Evolutionary conservation across 2,797 vertebrate genomes (phyloP).

Genomic region (Necrosyrtes monachus): DNA sequence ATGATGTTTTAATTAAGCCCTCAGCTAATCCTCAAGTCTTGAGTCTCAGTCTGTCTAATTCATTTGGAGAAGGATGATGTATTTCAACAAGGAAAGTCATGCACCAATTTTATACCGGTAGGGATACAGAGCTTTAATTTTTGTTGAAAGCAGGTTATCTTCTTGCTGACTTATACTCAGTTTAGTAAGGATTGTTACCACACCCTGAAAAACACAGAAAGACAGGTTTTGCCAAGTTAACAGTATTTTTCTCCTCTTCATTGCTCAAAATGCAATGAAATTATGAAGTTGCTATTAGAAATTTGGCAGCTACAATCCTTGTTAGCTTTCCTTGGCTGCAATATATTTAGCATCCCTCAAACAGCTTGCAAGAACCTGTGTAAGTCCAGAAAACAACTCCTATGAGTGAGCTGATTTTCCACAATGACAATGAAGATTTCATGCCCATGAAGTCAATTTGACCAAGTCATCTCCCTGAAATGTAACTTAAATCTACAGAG

Average conservation of each 20-base stretch:
- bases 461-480: conserved; percentile 1
- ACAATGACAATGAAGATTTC: not conserved
- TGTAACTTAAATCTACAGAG: not conserved
- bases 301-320: not conserved
- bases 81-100: conserved; percentile 11
- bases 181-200: not conserved
- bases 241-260: not conserved
- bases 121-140: not conserved
- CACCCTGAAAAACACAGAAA: not conserved
- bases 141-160: not conserved
- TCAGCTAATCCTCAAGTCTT: conserved; percentile 38
- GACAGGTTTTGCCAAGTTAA: not conserved
- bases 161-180: not conserved
- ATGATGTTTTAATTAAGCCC: conserved; percentile 55
- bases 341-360: conserved; percentile 35
- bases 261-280: conserved; percentile 35
- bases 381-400: not conserved
- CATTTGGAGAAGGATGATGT: not conserved
- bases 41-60: conserved; percentile 42
- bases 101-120: not conserved
- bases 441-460: not conserved
- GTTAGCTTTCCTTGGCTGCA: conserved; percentile 29
- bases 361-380: not conserved
- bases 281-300: conserved; percentile 12
- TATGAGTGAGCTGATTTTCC: not conserved